phyloP scores from a whole-genome alignment of 2,113 vertebrate species.

The Sterrhoptilus dennistouni region DNA sequence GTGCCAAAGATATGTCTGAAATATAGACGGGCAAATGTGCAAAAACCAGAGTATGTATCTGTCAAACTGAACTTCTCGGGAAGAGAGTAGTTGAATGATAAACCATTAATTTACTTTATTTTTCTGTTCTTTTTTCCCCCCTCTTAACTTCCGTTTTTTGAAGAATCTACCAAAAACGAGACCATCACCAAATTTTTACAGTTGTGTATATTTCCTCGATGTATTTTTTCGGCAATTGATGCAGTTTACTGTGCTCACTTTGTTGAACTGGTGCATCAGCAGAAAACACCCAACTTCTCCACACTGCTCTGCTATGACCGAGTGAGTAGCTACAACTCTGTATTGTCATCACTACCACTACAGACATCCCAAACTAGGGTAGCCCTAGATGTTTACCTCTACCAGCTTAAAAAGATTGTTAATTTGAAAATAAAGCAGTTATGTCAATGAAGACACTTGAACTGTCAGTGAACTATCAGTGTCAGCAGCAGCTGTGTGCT shows the following conservation, averaged over 20 bases:
- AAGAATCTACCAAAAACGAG: slow-evolving; percentile 99
- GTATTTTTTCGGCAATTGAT: slow-evolving; percentile 98
- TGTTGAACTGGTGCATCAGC: slow-evolving; percentile 96
- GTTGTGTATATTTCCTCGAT: slow-evolving; percentile 97
- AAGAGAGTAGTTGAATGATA: neutral
- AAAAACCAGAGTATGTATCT: neutral
- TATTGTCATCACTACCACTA: neutral
- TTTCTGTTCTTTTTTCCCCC: neutral
- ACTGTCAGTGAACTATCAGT: neutral
- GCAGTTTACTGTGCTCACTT: slow-evolving; percentile 98
- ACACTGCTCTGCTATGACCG: slow-evolving; percentile 96
- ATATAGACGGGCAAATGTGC: neutral
- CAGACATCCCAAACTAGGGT: neutral
- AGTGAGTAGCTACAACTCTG: slow-evolving; percentile 76
- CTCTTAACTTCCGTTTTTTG: slow-evolving; percentile 26
- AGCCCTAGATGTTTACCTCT: neutral
- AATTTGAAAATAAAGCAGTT: neutral
- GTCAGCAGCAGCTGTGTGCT: neutral
- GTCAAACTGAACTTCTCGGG: neutral
- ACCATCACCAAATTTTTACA: slow-evolving; percentile 99
- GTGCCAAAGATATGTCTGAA: neutral
- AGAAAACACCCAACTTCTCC: slow-evolving; percentile 98
- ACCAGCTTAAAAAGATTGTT: neutral
- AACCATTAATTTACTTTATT: neutral
- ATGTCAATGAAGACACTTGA: neutral